Evolutionary conservation across 1,140 invertebrate genomes (phyloP), one percentile per base, ranked within the genome.

Genomic region (Eufriesea mexicana): DNA sequence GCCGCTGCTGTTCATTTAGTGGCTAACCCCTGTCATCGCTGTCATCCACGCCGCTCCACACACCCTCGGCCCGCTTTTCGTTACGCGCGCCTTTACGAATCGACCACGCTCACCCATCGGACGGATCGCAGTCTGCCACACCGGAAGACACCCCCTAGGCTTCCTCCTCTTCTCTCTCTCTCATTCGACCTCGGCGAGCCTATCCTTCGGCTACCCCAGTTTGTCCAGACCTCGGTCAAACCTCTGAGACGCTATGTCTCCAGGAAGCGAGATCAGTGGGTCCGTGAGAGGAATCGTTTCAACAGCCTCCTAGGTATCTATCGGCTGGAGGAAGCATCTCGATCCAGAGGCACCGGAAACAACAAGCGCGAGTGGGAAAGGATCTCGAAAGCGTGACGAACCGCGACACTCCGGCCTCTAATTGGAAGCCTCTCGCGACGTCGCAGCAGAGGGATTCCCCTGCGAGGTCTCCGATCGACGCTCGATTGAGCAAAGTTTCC

Each of bases 1-100:
- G 49, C 61, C 49, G 79, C 79, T 25, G 70, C 79, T 80, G 83
- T 84, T 73, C 77, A 70, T 79, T 84, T 84, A 73, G 49, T 12
- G 70, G 14, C 23, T 73, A 51, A n/a, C 2, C 51, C 51, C 42
- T 20, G 42, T 20, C 18, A 8, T 1, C 12, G 12, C 47, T 5
- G 47, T 1, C 14, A 16, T 61, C 59, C n/a, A 2, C 16, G 8
- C 2, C 28, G 28, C 16, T n/a, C n/a, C n/a, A n/a, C n/a, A n/a
- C n/a, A n/a, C n/a, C 28, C 28, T 28, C 28, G 25, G 14, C 25
- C 25, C 7, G 28, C 16, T 62, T 20, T 62, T 35, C 61, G 25
- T 35, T 35, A 28, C 61, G 20, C 62, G 35, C 28, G 62, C 35
- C 28, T 64, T 64, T 23, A 64, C 10, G 35, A 64, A 64, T 64